These are phyloP conservation scores for Eledone cirrhosa DNA, from an alignment of 2,888 invertebrate species.

Conservation along the genomic window DNA sequence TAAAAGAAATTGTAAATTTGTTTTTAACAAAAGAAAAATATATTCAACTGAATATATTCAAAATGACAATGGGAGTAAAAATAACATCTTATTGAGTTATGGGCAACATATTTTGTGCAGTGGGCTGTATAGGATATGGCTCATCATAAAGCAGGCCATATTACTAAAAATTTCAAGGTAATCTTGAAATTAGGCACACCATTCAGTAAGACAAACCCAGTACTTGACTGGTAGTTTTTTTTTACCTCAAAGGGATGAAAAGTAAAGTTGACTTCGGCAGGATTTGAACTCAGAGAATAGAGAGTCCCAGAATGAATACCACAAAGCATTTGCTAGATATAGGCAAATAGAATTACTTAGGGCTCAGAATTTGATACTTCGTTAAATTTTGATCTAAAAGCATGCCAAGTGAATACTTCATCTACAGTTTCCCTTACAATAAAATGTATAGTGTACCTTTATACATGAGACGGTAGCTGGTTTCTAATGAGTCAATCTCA, in stretches of 20 bases:
- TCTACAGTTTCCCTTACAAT: neutral
- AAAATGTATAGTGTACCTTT: slow-evolving; percentile 40
- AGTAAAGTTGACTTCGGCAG: too few relatives aligned
- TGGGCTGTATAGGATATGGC: neutral
- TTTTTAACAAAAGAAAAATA: neutral
- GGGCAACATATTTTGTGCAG: neutral
- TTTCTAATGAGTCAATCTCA: slow-evolving; percentile 74
- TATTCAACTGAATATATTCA: neutral
- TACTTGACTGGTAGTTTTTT: neutral
- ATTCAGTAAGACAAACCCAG: neutral
- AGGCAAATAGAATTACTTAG: neutral
- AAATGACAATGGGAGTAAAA: neutral
- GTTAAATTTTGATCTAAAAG: neutral
- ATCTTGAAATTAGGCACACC: neutral
- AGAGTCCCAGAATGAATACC: too few relatives aligned
- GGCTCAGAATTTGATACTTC: neutral
- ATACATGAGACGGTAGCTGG: slow-evolving; percentile 71
- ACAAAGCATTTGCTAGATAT: neutral
- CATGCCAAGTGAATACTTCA: neutral
- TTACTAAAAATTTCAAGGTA: neutral
- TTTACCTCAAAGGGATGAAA: too few relatives aligned
- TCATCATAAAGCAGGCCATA: neutral
- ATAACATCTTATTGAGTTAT: neutral
- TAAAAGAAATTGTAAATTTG: neutral
- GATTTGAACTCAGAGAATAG: too few relatives aligned